Evolutionary conservation across 2,113 vertebrate species (phyloP).

Genomic region (Centropristis striata): DNA sequence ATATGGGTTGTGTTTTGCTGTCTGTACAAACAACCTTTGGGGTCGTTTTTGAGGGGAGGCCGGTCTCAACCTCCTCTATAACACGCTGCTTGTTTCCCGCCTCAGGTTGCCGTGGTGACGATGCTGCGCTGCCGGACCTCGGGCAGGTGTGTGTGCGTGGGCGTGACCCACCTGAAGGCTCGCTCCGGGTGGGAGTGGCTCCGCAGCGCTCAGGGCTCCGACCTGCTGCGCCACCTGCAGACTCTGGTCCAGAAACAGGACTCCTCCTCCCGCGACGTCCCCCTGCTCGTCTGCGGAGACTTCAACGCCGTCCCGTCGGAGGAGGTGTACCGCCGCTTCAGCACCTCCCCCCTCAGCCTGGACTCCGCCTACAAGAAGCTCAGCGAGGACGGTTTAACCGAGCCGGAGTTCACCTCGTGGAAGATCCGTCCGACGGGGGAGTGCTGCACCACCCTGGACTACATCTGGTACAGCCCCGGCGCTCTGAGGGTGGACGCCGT

Average conservation of each 20-base stretch:
- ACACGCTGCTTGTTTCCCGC: not conserved
- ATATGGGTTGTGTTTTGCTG: too few relatives aligned
- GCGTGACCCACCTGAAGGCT: constrained; percentile 95
- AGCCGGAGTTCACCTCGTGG: constrained; percentile 95
- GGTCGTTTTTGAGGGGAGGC: too few relatives aligned
- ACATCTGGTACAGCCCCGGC: constrained; percentile 94
- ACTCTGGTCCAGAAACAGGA: constrained; percentile 81
- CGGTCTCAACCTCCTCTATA: constrained; percentile 4
- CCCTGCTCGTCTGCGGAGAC: constrained; percentile 94
- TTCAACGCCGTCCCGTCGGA: constrained; percentile 94
- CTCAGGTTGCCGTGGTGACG: constrained; percentile 90
- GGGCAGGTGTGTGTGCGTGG: constrained; percentile 85
- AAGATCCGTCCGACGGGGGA: constrained; percentile 96
- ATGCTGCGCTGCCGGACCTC: constrained; percentile 88
- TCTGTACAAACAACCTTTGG: too few relatives aligned
- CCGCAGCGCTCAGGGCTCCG: constrained; percentile 92
- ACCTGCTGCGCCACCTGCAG: constrained; percentile 92
- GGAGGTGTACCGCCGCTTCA: constrained; percentile 93
- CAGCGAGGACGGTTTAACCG: constrained; percentile 88
- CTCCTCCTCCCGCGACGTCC: constrained; percentile 41
- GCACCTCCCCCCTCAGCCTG: constrained; percentile 90
- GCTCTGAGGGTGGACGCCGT: constrained; percentile 88
- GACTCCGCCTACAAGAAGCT: constrained; percentile 95
- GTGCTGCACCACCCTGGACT: constrained; percentile 94
- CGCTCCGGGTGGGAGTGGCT: constrained; percentile 95